Base-by-base conservation (phyloP, 2,113 vertebrate species). In the Turdus rufiventris region DNA sequence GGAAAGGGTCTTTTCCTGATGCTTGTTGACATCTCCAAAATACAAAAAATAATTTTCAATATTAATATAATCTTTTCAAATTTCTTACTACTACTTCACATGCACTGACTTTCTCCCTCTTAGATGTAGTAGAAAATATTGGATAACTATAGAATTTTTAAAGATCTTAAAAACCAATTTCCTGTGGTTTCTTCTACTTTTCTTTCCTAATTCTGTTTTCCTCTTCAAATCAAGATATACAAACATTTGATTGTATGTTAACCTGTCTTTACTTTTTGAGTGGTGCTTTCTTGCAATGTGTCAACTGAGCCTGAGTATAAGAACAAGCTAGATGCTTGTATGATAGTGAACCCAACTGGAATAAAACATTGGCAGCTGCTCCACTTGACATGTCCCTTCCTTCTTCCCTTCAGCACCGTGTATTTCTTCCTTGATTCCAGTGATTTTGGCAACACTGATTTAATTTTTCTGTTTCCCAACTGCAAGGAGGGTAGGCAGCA, bases 401-500 rank as follows among this genome's bases (percentile, higher is more conserved):
- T 63, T 85, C 18, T 88, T 85, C 23, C 15, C 9, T 33, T 79
- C 54, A n/a, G 5, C 5, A 76, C 2, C 23, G 76, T 23, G 47
- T 76, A 9, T 61, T 90, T 81, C 76, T 84, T 25, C 12, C 36
- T 34, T 71, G 66, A 61, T 45, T 76, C 4, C 10, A 50, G 6
- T 50, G 45, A 60, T 14, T 45, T 61, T 50, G 28, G 18, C 24
- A 51, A 20, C 5, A 33, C 5, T 21, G 4, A 28, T 86, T 85
- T n/a, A 7, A 5, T 53, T 67, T 63, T 65, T 43, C 18, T 65
- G 25, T 85, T 7, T 76, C 58, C 21, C 7, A 26, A 1, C 20
- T 72, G 54, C 38, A 51, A 73, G 40, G 29, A 66, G 1, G 12
- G 0, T 43, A 11, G 8, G 56, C 1, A 2, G 2, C 4, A 24